phyloP scores from a whole-genome alignment of 2,797 vertebrate genomes.

The Cyprinodon diabolis region DNA sequence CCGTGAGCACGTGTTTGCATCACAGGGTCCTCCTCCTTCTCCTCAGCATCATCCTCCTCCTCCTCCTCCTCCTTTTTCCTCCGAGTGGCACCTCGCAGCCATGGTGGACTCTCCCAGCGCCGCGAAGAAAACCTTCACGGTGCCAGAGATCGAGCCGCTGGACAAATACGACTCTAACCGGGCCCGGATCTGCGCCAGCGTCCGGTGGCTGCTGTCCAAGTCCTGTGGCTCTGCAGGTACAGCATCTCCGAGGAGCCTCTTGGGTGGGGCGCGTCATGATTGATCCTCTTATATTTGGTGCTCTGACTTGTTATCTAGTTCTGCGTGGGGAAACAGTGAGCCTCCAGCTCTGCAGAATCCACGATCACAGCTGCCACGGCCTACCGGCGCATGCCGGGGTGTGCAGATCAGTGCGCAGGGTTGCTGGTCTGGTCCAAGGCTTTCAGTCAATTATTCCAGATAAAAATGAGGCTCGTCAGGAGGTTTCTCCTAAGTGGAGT shows the following conservation, averaged over 20 bases:
- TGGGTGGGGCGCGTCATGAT: conserved; percentile 69
- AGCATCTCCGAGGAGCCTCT: conserved; percentile 6
- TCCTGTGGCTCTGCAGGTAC: conserved; percentile 87
- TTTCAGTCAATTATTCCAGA: conserved; percentile 5
- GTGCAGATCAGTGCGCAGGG: background rate
- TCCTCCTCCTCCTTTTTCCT: conserved; percentile 27
- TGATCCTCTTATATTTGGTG: conserved; percentile 16
- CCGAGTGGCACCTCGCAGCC: conserved; percentile 57
- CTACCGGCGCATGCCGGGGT: background rate
- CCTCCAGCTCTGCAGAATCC: conserved; percentile 3
- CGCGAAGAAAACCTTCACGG: conserved; percentile 83
- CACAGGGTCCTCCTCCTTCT: conserved; percentile 50
- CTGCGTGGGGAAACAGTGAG: conserved; percentile 4
- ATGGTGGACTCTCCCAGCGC: conserved; percentile 82
- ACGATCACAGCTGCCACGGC: background rate
- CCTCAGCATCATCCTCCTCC: conserved; percentile 26
- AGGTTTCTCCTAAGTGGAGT: conserved; percentile 21
- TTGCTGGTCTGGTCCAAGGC: background rate
- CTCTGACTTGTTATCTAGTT: conserved; percentile 6
- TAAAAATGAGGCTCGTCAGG: conserved; percentile 13
- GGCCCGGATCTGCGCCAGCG: conserved; percentile 86
- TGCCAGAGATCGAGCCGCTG: conserved; percentile 90
- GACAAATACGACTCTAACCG: conserved; percentile 87
- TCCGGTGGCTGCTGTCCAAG: conserved; percentile 87
- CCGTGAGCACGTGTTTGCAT: conserved; percentile 18